Evolutionary conservation across 1,140 invertebrate species (phyloP), one percentile per base, ranked within the genome.

Genomic region (Drosophila parabipectinata): DNA sequence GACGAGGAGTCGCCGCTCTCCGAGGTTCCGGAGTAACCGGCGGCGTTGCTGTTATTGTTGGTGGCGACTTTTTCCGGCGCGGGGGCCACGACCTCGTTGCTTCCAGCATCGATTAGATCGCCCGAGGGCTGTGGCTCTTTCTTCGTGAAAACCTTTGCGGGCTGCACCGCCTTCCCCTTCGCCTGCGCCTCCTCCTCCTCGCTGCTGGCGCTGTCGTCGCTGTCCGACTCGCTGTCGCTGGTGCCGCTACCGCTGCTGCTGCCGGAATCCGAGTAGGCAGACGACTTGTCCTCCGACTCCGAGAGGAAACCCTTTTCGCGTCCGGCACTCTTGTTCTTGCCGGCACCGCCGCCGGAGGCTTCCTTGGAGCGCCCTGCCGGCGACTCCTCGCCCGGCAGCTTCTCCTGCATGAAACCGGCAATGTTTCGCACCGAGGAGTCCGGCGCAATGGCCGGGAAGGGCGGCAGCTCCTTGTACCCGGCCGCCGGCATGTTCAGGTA

Each of bases 391-490:
- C 58, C 63, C 1, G 74, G 69, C 57, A 77, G 47, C 61, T 77
- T 72, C 45, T 78, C 81, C 14, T 77, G 82, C 77, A 79, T 77
- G 26, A 93, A 93, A 44, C 93, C 93, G 60, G 95, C 95, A 32
- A 97, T 95, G 89, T 97, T 96, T 53, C 98, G 93, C 0, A 98
- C 95, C 5, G 93, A 92, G 1, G 96, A 93, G 90, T 98, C 96
- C 4, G 97, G 96, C 0, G 96, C 94, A 6, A 93, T 93, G 26
- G 94, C 93, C 0, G 98, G 98, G 90, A 98, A 99, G 4, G 94
- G 91, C 3, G 98, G 98, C 51, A 99, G 93, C 60, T 98, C 95
- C 57, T 96, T 95, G 92, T 99, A 99, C 5, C 98, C 98, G 39
- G 92, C 93, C 1, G 98, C 97, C 53, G 95, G 93, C 77, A 95